A percentile compares a stretch with the other conserved stretches of the same genome.
Conservation (phyloP, 2,797 vertebrate genomes). For the Spinibarbus caldwelli region DNA sequence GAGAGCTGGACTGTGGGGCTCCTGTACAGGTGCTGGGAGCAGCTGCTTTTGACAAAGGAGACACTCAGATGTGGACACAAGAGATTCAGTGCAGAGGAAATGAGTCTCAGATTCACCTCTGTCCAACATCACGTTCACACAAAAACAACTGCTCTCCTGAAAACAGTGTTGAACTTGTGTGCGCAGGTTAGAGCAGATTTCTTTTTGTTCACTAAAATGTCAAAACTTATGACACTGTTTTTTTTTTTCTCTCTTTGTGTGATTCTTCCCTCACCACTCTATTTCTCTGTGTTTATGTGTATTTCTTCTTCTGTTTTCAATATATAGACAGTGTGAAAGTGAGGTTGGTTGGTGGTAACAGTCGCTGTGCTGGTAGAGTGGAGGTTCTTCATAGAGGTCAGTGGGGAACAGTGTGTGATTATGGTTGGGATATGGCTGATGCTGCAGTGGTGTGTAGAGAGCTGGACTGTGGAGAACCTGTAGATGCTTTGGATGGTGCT, state of each 20-base stretch:
- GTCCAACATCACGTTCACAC: not conserved
- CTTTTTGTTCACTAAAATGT: too few relatives aligned
- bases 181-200: too few relatives aligned
- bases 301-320: not conserved
- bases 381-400: not conserved
- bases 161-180: constrained; percentile 34
- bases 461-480: constrained; percentile 64
- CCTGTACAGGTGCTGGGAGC: not conserved
- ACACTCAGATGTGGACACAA: constrained; percentile 64
- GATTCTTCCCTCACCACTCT: too few relatives aligned
- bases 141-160: constrained; percentile 60
- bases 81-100: constrained; percentile 56
- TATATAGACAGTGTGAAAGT: not conserved
- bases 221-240: too few relatives aligned
- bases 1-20: too few relatives aligned
- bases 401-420: not conserved
- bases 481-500: not conserved
- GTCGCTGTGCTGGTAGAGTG: not conserved
- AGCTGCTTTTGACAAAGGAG: constrained; percentile 38
- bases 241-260: too few relatives aligned
- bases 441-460: constrained; percentile 65
- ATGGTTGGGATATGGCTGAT: constrained; percentile 53
- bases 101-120: not conserved
- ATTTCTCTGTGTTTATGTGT: too few relatives aligned
- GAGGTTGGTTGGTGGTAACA: too few relatives aligned